These are phyloP conservation scores for Eptatretus burgeri DNA, from an alignment of 2,113 vertebrate species.

Conservation along the genomic window DNA sequence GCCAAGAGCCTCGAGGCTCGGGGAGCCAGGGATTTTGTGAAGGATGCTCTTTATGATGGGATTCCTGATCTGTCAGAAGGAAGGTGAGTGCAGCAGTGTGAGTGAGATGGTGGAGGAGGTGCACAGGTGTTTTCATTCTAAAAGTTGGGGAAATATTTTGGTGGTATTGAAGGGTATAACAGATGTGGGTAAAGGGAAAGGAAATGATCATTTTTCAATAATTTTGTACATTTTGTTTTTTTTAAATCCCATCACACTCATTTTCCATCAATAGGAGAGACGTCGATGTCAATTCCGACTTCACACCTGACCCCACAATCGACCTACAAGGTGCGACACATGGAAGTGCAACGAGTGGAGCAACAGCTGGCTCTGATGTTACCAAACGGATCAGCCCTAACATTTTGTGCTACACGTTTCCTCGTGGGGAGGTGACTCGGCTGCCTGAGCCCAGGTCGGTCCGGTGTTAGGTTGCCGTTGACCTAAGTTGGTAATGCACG, in stretches of 20 bases:
- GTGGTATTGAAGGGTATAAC: no score
- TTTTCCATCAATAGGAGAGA: background rate
- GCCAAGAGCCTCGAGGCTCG: conserved; percentile 18
- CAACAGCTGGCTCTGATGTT: background rate
- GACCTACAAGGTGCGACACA: background rate
- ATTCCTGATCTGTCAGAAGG: background rate
- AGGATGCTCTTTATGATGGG: conserved; percentile 2
- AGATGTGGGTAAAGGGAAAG: no score
- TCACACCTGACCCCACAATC: background rate
- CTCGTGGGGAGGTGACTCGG: conserved; percentile 32
- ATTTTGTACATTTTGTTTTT: no score
- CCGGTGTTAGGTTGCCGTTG: background rate
- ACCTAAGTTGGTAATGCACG: background rate
- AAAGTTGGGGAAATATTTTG: no score
- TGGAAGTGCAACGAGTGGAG: background rate
- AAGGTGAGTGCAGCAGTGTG: background rate
- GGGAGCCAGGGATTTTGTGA: conserved; percentile 32
- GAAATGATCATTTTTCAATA: no score
- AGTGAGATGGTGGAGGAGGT: background rate
- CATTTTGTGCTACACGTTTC: conserved; percentile 53
- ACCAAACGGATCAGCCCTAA: conserved; percentile 17
- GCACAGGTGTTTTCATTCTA: background rate
- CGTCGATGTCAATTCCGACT: background rate
- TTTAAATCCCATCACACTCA: background rate
- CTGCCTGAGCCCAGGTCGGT: conserved; percentile 44